Percentiles rank a stretch among this genome's conserved stretches.
These are phyloP conservation scores for Coecobrya sp. DNA, from an alignment of 2,888 invertebrate genomes.

Conservation along the genomic window DNA sequence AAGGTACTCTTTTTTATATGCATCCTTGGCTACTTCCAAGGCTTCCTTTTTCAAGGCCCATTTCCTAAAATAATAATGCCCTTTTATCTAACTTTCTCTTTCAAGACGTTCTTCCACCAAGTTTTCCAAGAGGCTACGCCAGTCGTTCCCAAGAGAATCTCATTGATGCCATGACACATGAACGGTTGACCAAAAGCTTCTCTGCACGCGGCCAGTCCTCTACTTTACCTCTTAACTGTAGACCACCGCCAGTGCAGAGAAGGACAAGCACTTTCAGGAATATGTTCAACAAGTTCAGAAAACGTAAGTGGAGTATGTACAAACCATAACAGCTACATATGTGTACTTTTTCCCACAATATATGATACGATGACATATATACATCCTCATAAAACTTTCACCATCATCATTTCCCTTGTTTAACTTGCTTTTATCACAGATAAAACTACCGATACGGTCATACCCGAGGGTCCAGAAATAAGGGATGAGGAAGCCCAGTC, in stretches of 20 bases:
- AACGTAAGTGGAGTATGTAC: constrained; percentile 77
- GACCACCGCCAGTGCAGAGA: constrained; percentile 82
- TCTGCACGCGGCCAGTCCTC: constrained; percentile 84
- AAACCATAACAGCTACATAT: not conserved
- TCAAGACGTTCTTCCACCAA: constrained; percentile 79
- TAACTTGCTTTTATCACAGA: constrained; percentile 60
- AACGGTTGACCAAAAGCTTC: constrained; percentile 83
- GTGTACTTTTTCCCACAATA: too few relatives aligned
- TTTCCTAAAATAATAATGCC: not conserved
- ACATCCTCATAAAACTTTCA: not conserved
- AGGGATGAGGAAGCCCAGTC: constrained; percentile 84
- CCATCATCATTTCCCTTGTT: constrained; percentile 14
- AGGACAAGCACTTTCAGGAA: constrained; percentile 85
- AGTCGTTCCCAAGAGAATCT: constrained; percentile 85
- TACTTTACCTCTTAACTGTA: constrained; percentile 84
- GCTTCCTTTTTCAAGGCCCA: not conserved
- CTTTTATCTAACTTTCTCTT: constrained; percentile 7
- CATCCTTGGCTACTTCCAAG: not conserved
- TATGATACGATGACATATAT: not conserved
- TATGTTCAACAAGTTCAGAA: constrained; percentile 86
- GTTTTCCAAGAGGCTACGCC: constrained; percentile 81
- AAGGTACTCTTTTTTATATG: constrained; percentile 70
- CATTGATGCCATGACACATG: constrained; percentile 84
- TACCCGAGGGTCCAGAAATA: constrained; percentile 81
- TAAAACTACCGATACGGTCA: constrained; percentile 80